These are phyloP conservation scores for Panopea generosa DNA, from an alignment of 2,888 invertebrate genomes.

Conservation along the genomic window DNA sequence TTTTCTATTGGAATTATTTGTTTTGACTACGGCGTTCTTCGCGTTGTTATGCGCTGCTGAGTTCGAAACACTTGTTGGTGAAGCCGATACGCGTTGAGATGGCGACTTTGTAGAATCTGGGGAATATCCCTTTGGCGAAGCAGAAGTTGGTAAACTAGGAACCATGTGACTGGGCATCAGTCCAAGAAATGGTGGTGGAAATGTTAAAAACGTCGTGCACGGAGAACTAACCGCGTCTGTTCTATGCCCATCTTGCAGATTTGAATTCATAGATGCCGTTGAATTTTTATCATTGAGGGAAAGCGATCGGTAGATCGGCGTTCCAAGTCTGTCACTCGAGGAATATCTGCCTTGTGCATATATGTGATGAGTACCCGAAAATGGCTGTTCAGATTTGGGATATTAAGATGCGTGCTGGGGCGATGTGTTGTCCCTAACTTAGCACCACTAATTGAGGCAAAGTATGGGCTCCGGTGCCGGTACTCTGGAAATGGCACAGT, in stretches of 20 bases:
- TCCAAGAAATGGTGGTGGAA: slow-evolving; percentile 44
- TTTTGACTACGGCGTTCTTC: not conserved
- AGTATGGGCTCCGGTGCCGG: slow-evolving; percentile 59
- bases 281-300: slow-evolving; percentile 40
- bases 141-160: slow-evolving; percentile 44
- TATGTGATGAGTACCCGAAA: slow-evolving; percentile 55
- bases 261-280: slow-evolving; percentile 22
- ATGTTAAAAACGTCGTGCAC: slow-evolving; percentile 30
- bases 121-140: slow-evolving; percentile 35
- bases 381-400: slow-evolving; percentile 56
- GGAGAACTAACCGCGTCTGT: slow-evolving; percentile 35
- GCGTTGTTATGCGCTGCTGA: slow-evolving; percentile 5
- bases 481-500: slow-evolving; percentile 50
- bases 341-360: slow-evolving; percentile 47
- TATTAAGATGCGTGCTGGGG: slow-evolving; percentile 53
- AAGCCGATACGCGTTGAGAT: slow-evolving; percentile 10
- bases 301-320: slow-evolving; percentile 50
- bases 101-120: slow-evolving; percentile 47
- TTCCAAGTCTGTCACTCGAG: slow-evolving; percentile 38
- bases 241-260: slow-evolving; percentile 42
- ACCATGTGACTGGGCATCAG: slow-evolving; percentile 49
- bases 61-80: slow-evolving; percentile 3
- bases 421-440: slow-evolving; percentile 48
- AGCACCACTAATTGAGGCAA: slow-evolving; percentile 53
- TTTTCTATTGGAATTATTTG: slow-evolving; percentile 13